Percentiles rank a stretch among this genome's conserved stretches.
phyloP scores from a whole-genome alignment of 2,797 vertebrate species.

The Limosa lapponica region DNA sequence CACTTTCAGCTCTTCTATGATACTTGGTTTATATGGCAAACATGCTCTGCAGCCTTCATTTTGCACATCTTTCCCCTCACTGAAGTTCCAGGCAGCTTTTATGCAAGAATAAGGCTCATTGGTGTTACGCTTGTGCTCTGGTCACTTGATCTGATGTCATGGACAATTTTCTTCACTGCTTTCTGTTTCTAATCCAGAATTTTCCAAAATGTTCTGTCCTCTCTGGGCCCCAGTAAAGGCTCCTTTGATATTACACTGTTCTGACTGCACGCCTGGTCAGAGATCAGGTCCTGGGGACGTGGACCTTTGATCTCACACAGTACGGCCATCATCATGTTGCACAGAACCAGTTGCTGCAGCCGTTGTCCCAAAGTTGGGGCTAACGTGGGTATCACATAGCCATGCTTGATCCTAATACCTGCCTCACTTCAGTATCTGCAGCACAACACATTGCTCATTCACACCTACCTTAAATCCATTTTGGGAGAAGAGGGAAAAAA shows the following conservation, averaged over 20 bases:
- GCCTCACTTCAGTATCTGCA: not conserved
- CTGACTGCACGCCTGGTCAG: not conserved
- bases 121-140: too few species aligned
- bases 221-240: not conserved
- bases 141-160: not conserved
- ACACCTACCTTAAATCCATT: not conserved
- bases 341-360: not conserved
- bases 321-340: not conserved
- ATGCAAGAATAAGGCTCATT: not conserved
- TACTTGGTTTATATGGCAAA: not conserved
- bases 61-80: not conserved
- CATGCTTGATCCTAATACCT: rapidly evolving
- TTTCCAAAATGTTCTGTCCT: not conserved
- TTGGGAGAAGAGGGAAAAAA: not conserved
- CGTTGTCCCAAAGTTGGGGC: rapidly evolving
- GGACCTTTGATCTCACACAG: not conserved
- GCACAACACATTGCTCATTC: not conserved
- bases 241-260: not conserved
- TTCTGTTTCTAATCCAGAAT: not conserved
- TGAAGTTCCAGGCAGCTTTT: not conserved
- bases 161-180: not conserved
- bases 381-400: rapidly evolving
- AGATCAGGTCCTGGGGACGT: rapidly evolving
- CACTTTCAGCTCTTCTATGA: not conserved
- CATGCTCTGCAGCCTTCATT: not conserved